Percentiles rank a stretch among this genome's conserved stretches.
Evolutionary conservation across 2,113 vertebrate species (phyloP).

Genomic region (Psettodes erumei): DNA sequence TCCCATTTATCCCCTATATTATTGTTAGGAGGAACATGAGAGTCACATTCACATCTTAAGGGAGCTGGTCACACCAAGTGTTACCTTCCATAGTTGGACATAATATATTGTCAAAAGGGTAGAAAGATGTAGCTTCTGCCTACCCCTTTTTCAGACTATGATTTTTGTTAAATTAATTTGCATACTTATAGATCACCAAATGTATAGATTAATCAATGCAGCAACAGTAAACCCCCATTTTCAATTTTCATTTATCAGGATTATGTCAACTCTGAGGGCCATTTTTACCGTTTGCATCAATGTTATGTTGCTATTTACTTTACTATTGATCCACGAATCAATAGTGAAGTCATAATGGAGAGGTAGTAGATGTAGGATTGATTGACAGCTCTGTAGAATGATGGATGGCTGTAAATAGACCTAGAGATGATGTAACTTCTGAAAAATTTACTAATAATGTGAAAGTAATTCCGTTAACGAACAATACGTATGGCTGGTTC

Average conservation of each 20-base stretch:
- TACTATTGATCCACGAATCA: background rate
- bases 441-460: background rate
- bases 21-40: background rate
- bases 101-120: no score
- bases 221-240: no score
- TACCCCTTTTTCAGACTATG: no score
- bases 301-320: background rate
- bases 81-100: no score
- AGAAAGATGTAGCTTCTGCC: no score
- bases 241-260: background rate
- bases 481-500: background rate
- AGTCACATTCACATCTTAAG: background rate
- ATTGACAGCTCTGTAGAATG: background rate
- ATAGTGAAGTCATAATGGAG: background rate
- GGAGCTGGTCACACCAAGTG: background rate
- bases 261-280: background rate
- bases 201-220: no score
- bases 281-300: background rate
- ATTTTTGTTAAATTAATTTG: no score
- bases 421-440: background rate
- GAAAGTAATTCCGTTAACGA: background rate
- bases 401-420: constrained; percentile 2
- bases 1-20: no score
- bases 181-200: no score
- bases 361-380: background rate